Evolutionary conservation across 2,113 vertebrate genomes (phyloP), one percentile per base, ranked within the genome.

Genomic region (Solea solea): DNA sequence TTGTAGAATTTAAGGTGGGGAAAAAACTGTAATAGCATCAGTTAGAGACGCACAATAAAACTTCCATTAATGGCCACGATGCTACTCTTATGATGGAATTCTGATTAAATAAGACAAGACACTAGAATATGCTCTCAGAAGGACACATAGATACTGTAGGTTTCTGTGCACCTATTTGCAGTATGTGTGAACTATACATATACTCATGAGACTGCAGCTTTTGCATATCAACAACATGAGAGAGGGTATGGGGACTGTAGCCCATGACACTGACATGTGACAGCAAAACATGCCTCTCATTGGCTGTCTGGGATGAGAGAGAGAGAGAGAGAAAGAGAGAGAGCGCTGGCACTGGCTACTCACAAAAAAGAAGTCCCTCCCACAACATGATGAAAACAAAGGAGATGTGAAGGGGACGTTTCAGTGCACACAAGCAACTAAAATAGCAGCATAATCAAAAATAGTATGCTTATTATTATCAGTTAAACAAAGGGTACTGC

Each of bases 141-240:
- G 1, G 34, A 4, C 34, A 34, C 34, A 34, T 34, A 34, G 34
- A 34, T 34, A 34, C 34, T 34, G 34, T 6, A 34, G 34, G 34
- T 6, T 4, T 34, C 34, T 34, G 3, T 34, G 34, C 34, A 34
- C 5, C 34, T 34, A 2, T 34, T 34, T 34, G 1, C 34, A 34
- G 34, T 65, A 61, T 11, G 56, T 53, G 48, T 16, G 41, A 58
- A 13, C 14, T 34, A 34, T 34, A 34, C 34, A 12, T 34, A 34
- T 34, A 34, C 34, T 34, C 5, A 6, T 34, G 34, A 34, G 34
- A 77, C 74, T 81, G 89, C 84, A 83, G 86, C 78, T 61, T 75
- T 56, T 85, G 63, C 81, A 86, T 86, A 88, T 83, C 84, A 82
- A 84, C 66, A 72, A 61, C 62, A 75, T 8, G 39, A 11, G 52